Base-by-base conservation (phyloP, 2,888 invertebrate genomes). In the Zygothrica quintamaculata region DNA sequence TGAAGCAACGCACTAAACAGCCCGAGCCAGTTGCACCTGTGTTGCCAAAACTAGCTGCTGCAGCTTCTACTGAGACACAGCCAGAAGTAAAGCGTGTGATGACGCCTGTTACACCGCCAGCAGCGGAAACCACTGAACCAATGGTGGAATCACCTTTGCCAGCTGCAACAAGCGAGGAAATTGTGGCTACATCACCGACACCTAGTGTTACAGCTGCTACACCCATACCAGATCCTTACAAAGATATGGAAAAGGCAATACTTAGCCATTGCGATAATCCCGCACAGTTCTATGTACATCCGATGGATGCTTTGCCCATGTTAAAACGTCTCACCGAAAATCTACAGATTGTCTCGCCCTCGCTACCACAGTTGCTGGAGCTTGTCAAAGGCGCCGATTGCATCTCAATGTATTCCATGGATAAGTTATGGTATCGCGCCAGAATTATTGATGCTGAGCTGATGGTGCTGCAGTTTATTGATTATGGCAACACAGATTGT, bases 361-460 rank as follows among this genome's bases (percentile, higher is more conserved):
- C 90, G 0, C 92, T 93, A 87, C 88, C 92, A 0, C 92, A 93
- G 31, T 89, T 95, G 7, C 92, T 92, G 55, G 93, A 94, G 1
- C 69, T 88, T 11, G 75, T 86, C 0, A 88, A 90, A 36, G 90
- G 94, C 5, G 93, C 93, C 0, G 84, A 94, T 0, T 96, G 96
- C 77, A 92, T 94, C 43, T 97, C 98, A 0, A 94, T 95, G 84
- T 98, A 96, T 89, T 93, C 94, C 0, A 94, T 94, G 1, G 97
- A 98, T 88, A 94, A 95, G 34, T 93, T 77, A 40, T 99, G 99
- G 98, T 99, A 99, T 90, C 93, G 99, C 58, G 98, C 98, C 0
- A 94, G 94, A 87, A 95, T 99, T 6, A 93, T 98, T 34, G 97
- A 96, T 88, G 93, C 93, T 4, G 95, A 96, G 67, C 94, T 95